These are phyloP conservation scores for Hystrix brachyura DNA, from an alignment of 2,113 vertebrate genomes.

Conservation along the genomic window DNA sequence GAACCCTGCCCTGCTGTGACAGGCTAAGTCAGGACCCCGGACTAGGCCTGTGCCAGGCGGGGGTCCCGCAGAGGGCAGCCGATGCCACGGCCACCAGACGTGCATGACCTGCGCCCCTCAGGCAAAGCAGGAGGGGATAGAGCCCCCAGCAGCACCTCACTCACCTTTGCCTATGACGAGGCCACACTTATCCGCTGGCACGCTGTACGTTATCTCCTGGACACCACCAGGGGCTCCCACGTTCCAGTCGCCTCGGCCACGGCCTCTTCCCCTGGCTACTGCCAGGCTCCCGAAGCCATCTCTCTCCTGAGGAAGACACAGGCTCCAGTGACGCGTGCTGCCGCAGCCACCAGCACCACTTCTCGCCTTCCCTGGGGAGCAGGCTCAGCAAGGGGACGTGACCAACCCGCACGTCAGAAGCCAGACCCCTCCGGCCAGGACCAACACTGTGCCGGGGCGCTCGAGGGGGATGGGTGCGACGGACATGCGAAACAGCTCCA, in stretches of 20 bases:
- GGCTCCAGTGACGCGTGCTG: neutral
- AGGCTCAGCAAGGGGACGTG: slow-evolving; percentile 52
- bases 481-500: neutral
- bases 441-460: neutral
- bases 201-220: slow-evolving; percentile 98
- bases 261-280: slow-evolving; percentile 89
- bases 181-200: slow-evolving; percentile 99
- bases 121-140: too few relatives aligned
- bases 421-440: slow-evolving; percentile 58
- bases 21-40: neutral
- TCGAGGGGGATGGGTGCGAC: neutral
- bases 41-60: rapidly evolving
- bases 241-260: slow-evolving; percentile 94
- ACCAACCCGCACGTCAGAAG: neutral
- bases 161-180: slow-evolving; percentile 99
- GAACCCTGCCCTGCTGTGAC: rapidly evolving
- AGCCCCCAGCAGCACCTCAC: slow-evolving; percentile 81
- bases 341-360: neutral
- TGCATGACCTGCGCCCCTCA: rapidly evolving
- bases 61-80: neutral
- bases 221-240: slow-evolving; percentile 92
- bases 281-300: slow-evolving; percentile 94
- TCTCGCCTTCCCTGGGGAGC: neutral
- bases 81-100: rapidly evolving
- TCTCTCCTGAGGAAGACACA: slow-evolving; percentile 91